Base-by-base conservation (phyloP, 2,797 vertebrate genomes). In the Crocodylus rhombifer region DNA sequence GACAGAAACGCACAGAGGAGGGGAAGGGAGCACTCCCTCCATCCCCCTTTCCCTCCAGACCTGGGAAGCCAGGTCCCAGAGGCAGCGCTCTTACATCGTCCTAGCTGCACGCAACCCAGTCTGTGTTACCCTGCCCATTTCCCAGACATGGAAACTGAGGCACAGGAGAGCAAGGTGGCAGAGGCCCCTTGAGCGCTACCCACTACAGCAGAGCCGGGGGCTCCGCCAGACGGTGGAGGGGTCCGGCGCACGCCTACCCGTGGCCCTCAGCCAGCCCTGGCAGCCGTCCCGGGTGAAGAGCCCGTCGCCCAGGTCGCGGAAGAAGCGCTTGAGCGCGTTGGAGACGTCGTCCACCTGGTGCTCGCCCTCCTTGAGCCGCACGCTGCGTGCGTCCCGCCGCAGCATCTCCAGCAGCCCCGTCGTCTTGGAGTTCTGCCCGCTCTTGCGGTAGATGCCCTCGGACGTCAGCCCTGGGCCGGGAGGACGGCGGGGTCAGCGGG, bases 371-470 rank as follows among this genome's bases (percentile, higher is more conserved):
- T 98, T 98, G 81, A 99, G 98, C 13, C 97, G 91, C 79, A 99
- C 97, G 0, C 98, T 98, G 33, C 99, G 98, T 0, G 99, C 99
- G 1, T 99, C 98, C 7, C 90, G 97, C 11, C 98, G 97, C 60
- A 99, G 98, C 61, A 91, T 89, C 82, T 99, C 98, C 76, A 98
- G 98, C 86, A 99, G 97, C 28, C 96, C 95, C 14, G 98, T 98
- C 28, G 99, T 99, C 61, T 98, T 99, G 2, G 99, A 99, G 71
- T 98, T 99, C 97, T 99, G 99, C 0, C 99, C 99, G 0, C 99
- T 99, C 95, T 99, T 99, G 42, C 99, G 98, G 96, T 99, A 99
- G 96, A 99, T 99, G 13, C 99, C 99, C 95, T 99, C 99, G 0
- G 99, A 99, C 0, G 97, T 98, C 95, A 99, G 92, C 16, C 99